phyloP scores from a whole-genome alignment of 2,888 invertebrate species.

The Linnaemya vulpina region DNA sequence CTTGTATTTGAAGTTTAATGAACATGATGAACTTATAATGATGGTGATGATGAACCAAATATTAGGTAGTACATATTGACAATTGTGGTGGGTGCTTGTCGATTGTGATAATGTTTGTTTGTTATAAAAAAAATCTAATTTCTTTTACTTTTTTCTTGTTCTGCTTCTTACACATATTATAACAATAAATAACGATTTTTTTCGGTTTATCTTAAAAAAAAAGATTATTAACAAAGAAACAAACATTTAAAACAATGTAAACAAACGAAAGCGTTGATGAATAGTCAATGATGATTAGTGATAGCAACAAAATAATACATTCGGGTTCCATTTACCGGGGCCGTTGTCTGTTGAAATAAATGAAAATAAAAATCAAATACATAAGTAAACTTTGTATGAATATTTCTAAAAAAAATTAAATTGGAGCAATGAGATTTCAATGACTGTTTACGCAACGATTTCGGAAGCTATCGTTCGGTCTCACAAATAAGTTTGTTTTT shows the following conservation, averaged over 20 bases:
- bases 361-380: constrained; percentile 65
- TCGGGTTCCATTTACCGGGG: constrained; percentile 82
- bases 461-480: no score
- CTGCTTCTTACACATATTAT: constrained; percentile 54
- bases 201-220: constrained; percentile 20
- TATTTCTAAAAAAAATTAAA: constrained; percentile 13
- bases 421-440: neutral
- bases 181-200: constrained; percentile 61
- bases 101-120: constrained; percentile 63
- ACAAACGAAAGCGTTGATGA: constrained; percentile 64
- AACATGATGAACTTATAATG: constrained; percentile 36
- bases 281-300: constrained; percentile 48
- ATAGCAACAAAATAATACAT: constrained; percentile 58
- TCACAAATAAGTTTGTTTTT: no score
- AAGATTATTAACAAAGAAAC: constrained; percentile 56
- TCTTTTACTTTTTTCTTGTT: neutral
- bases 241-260: constrained; percentile 47
- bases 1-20: constrained; percentile 36
- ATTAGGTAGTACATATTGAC: constrained; percentile 12
- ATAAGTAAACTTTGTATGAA: constrained; percentile 49
- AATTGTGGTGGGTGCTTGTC: constrained; percentile 67
- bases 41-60: constrained; percentile 42
- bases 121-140: constrained; percentile 36
- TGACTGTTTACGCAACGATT: no score
- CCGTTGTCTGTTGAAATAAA: constrained; percentile 81